Evolutionary conservation across 2,888 invertebrate genomes (phyloP).

Genomic region (Frankliniella fusca): DNA sequence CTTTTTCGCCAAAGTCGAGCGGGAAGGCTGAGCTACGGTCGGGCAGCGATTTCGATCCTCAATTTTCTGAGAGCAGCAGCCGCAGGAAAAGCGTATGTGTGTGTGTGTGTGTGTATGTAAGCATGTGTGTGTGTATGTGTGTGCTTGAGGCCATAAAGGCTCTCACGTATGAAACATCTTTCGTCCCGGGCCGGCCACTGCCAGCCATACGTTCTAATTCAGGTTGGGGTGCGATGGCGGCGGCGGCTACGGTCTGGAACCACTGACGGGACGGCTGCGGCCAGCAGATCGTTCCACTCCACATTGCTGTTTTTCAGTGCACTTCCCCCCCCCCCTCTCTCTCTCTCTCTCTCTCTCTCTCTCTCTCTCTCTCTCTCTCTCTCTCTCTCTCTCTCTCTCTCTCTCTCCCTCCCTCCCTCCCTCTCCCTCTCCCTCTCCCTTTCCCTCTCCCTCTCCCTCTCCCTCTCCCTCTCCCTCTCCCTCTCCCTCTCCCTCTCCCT

Average conservation of each 20-base stretch:
- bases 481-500: too few species aligned
- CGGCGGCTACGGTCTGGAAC: neutral
- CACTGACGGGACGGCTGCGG: neutral
- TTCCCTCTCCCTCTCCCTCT: neutral
- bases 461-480: too few species aligned
- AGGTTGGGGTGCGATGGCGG: neutral
- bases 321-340: neutral
- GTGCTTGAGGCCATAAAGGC: slow-evolving; percentile 19
- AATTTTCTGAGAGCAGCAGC: neutral
- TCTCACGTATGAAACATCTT: slow-evolving; percentile 20
- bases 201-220: slow-evolving; percentile 9
- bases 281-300: neutral
- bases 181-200: neutral
- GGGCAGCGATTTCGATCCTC: neutral
- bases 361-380: neutral
- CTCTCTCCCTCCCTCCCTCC: neutral
- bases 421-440: neutral
- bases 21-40: neutral
- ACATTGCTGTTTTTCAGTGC: too few species aligned
- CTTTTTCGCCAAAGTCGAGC: too few species aligned
- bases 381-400: neutral
- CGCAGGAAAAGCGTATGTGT: neutral
- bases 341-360: neutral
- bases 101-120: too few species aligned
- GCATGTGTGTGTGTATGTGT: too few species aligned